Evolutionary conservation across 1,140 invertebrate species (phyloP).

Genomic region (Halyomorpha halys): DNA sequence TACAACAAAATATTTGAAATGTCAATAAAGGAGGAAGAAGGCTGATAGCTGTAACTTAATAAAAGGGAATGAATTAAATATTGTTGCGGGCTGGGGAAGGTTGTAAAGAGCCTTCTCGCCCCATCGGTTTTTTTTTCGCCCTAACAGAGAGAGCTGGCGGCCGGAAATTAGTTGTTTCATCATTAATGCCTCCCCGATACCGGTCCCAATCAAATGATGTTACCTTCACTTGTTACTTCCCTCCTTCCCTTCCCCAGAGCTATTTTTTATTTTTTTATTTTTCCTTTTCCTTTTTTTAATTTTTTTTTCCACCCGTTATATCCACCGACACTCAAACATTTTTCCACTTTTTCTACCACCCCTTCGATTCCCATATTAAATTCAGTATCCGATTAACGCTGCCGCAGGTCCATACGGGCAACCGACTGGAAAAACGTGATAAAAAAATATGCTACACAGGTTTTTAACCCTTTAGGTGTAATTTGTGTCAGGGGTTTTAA

Average conservation of each 20-base stretch:
- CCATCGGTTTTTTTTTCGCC: background rate
- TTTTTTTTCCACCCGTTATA: background rate
- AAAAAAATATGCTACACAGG: background rate
- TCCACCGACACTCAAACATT: background rate
- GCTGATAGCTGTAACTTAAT: slow-evolving; percentile 1
- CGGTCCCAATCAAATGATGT: slow-evolving; percentile 14
- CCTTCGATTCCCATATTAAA: slow-evolving; percentile 5
- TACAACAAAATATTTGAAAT: background rate
- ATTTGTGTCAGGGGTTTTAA: background rate
- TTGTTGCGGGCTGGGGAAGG: background rate
- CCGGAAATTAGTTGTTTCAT: slow-evolving; percentile 5
- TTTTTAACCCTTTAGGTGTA: slow-evolving; percentile 4
- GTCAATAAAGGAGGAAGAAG: slow-evolving; percentile 3
- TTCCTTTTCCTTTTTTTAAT: background rate
- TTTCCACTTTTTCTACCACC: background rate
- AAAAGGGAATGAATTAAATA: slow-evolving; percentile 1
- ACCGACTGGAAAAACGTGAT: background rate
- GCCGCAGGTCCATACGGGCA: background rate
- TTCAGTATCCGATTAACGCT: background rate
- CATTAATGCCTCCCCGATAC: slow-evolving; percentile 4
- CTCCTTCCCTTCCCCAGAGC: slow-evolving; percentile 1
- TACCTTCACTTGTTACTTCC: background rate
- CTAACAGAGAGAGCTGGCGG: background rate
- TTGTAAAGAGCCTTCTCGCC: background rate
- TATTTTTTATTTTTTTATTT: slow-evolving; percentile 1